phyloP scores from a whole-genome alignment of 2,113 vertebrate species.

The Stercorarius parasiticus region DNA sequence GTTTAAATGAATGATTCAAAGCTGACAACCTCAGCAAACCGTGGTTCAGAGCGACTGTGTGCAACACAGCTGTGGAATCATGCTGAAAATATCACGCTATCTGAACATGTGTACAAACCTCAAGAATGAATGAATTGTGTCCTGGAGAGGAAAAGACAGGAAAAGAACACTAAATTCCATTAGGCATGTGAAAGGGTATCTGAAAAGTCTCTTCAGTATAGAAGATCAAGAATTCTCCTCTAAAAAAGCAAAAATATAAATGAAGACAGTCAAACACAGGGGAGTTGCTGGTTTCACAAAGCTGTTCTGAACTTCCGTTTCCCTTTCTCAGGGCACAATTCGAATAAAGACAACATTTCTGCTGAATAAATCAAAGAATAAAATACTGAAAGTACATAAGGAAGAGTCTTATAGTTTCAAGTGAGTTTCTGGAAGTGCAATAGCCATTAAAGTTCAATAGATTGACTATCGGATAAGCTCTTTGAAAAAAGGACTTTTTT shows the following conservation, averaged over 20 bases:
- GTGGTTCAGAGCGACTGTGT: not conserved
- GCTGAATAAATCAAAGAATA: not conserved
- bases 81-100: not conserved
- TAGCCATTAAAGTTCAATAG: not conserved
- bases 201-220: not conserved
- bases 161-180: not conserved
- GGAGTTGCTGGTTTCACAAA: not conserved
- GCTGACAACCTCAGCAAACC: conserved; percentile 53
- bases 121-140: not conserved
- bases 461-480: not conserved
- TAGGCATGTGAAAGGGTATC: not conserved
- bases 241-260: not conserved
- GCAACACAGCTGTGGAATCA: conserved; percentile 28
- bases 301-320: not conserved
- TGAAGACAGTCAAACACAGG: not conserved
- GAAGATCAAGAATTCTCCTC: not conserved
- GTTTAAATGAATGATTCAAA: not conserved
- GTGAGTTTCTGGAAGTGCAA: not conserved
- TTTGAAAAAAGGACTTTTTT: not conserved
- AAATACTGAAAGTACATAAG: not conserved
- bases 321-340: not conserved
- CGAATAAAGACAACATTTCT: not conserved
- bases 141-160: not conserved
- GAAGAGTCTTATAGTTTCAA: not conserved
- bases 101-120: not conserved